Evolutionary conservation across 1,140 invertebrate genomes (phyloP), one percentile per base, ranked within the genome.

Genomic region (Hylyphantes graminicola): DNA sequence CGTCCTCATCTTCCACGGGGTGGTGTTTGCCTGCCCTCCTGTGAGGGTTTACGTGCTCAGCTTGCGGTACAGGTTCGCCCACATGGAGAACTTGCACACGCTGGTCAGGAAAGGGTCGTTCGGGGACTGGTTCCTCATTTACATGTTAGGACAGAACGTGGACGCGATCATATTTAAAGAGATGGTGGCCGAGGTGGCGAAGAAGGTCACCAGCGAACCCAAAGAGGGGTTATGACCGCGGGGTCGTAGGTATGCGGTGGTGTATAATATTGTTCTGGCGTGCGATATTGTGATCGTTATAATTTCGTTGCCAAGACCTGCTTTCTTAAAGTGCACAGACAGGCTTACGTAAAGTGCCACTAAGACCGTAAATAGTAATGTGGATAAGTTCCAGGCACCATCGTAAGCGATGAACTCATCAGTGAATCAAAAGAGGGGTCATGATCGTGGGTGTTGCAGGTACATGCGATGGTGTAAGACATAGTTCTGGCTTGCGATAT

Each of bases 101-200:
- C 95, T 98, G 87, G 96, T 97, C 64, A 92, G 95, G 84, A 92
- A 95, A 86, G 96, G 95, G 89, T 96, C 97, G 88, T 94, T 97
- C 91, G 96, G 96, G 85, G 96, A 98, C 91, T 98, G 96, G 96
- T 97, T 97, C 90, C 92, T 98, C 74, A 93, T 98, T 86, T 97
- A 97, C 91, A 96, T 97, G 93, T 92, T 98, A 86, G 96, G 96
- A 53, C 96, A 97, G 91, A 98, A 98, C 91, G 93, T 98, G 88
- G 96, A 98, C 91, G 95, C 95, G 76, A 93, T 97, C 87, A 96
- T 98, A 88, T 98, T 97, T 92, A 93, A 91, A 87, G 96, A 97
- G 89, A 94, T 97, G 87, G 94, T 97, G 92, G 94, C 96, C 91
- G 96, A 97, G 88, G 92, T 97, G 89, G 95, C 95, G 50, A 94